phyloP scores from a whole-genome alignment of 2,113 vertebrate species.

The Cephalopholis sonnerati region DNA sequence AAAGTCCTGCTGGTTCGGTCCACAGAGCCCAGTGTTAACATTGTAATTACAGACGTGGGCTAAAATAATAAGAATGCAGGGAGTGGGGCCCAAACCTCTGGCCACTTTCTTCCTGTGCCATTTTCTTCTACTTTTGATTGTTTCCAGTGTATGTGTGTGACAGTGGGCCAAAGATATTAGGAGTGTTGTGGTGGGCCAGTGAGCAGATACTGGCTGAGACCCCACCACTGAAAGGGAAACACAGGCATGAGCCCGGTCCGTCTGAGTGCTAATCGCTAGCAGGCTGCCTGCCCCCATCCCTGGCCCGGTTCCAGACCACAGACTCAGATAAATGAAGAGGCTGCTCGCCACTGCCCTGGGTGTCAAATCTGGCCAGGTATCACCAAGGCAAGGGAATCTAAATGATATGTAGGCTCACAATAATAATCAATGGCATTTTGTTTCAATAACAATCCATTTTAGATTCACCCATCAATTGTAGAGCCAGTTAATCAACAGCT shows the following conservation, averaged over 20 bases:
- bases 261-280: conserved; percentile 44
- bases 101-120: conserved; percentile 79
- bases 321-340: conserved; percentile 35
- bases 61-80: conserved; percentile 67
- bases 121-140: conserved; percentile 74
- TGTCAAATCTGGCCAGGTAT: conserved; percentile 28
- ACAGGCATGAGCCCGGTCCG: conserved; percentile 37
- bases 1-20: conserved; percentile 50
- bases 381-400: neutral
- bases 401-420: neutral
- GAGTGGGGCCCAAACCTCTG: conserved; percentile 66
- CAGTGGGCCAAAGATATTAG: conserved; percentile 78
- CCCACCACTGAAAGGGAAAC: conserved; percentile 67
- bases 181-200: conserved; percentile 65
- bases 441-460: neutral
- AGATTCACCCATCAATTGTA: neutral
- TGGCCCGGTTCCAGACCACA: conserved; percentile 38
- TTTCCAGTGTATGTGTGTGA: conserved; percentile 83
- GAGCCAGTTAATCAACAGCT: conserved; percentile 1
- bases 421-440: neutral
- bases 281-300: conserved; percentile 33
- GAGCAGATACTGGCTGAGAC: conserved; percentile 78
- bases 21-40: conserved; percentile 70
- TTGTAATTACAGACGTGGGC: conserved; percentile 76
- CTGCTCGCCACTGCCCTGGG: conserved; percentile 6